These are phyloP conservation scores for Kryphioiulus occultus DNA, from an alignment of 2,888 invertebrate genomes.

Conservation along the genomic window DNA sequence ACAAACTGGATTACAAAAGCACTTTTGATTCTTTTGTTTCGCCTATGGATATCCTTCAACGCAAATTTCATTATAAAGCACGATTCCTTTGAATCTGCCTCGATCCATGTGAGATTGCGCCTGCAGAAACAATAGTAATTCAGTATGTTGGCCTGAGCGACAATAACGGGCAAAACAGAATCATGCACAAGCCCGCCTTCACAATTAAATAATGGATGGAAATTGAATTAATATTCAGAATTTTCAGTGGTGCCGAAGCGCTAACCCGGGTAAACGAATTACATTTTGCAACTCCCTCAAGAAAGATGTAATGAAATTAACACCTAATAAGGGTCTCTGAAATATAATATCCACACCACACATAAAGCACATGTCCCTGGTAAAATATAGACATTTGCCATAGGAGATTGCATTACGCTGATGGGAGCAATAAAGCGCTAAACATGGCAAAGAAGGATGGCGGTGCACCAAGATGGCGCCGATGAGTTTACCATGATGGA, in stretches of 20 bases:
- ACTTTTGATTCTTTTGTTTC: conserved; percentile 25
- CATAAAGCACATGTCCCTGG: not conserved
- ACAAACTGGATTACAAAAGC: conserved; percentile 15
- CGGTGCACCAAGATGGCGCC: too few relatives aligned
- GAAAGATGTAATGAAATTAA: conserved; percentile 8
- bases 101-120: not conserved
- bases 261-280: not conserved
- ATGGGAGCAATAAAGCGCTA: not conserved
- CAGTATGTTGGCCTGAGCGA: not conserved
- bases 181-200: not conserved
- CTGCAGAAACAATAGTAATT: not conserved
- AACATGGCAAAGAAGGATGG: too few relatives aligned
- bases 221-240: not conserved
- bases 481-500: too few relatives aligned
- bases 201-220: conserved; percentile 18
- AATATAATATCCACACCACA: not conserved
- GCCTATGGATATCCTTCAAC: not conserved
- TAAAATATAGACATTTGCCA: not conserved
- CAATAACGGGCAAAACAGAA: not conserved
- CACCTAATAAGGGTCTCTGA: not conserved
- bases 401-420: not conserved
- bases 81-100: not conserved
- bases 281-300: not conserved
- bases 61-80: not conserved
- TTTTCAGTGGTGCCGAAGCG: not conserved